phyloP scores from a whole-genome alignment of 2,113 vertebrate species.

The Eira barbara region DNA sequence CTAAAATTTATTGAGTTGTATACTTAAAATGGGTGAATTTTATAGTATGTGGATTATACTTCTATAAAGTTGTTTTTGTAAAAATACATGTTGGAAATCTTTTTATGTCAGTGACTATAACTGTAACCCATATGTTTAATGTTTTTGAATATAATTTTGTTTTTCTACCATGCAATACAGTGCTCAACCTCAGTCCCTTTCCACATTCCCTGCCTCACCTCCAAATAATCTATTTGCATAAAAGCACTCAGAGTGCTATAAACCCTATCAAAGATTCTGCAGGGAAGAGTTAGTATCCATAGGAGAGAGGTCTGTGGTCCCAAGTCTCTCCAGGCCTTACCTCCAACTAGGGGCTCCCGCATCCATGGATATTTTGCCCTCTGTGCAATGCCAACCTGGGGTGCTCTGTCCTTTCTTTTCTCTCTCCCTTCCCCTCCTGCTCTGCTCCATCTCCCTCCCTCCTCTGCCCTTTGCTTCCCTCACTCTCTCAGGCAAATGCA shows the following conservation, averaged over 20 bases:
- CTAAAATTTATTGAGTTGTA: background rate
- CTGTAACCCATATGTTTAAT: background rate
- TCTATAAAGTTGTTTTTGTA: background rate
- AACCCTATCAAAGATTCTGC: background rate
- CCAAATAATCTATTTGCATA: background rate
- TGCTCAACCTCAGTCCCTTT: background rate
- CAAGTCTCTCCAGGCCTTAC: background rate
- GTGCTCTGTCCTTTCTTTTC: background rate
- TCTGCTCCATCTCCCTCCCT: background rate
- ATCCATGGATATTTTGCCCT: background rate
- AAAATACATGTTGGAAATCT: background rate
- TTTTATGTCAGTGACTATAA: background rate
- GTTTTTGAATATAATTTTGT: background rate
- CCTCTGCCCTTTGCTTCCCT: background rate
- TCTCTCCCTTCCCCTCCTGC: background rate
- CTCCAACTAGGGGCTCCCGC: background rate
- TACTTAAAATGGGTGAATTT: background rate
- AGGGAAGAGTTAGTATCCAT: background rate
- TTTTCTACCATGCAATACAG: background rate
- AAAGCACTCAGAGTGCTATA: background rate
- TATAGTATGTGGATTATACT: background rate
- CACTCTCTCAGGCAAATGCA: background rate
- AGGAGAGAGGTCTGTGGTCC: background rate
- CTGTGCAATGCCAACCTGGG: background rate
- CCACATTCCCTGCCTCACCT: background rate